These are phyloP conservation scores for Balaeniceps rex DNA, from an alignment of 2,113 vertebrate species.

Conservation along the genomic window DNA sequence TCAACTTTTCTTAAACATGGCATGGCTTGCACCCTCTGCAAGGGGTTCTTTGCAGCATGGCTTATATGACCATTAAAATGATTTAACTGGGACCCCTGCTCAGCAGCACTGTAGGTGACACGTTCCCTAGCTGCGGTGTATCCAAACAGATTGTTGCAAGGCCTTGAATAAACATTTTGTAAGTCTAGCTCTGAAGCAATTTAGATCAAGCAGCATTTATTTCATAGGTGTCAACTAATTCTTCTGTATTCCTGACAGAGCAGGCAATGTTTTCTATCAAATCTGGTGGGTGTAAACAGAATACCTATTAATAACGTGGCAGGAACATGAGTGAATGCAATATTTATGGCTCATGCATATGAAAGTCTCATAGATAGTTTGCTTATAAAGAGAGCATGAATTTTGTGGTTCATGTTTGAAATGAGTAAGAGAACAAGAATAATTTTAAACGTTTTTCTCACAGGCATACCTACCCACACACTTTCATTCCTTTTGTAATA, in stretches of 20 bases:
- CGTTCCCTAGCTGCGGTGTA: conserved; percentile 53
- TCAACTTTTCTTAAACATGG: neutral
- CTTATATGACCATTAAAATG: conserved; percentile 47
- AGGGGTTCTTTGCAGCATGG: neutral
- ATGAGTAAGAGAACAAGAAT: neutral
- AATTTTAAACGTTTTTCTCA: neutral
- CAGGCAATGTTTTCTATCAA: conserved; percentile 67
- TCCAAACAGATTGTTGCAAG: conserved; percentile 61
- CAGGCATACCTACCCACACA: neutral
- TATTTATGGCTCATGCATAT: conserved; percentile 53
- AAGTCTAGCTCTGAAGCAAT: conserved; percentile 51
- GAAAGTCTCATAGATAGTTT: neutral
- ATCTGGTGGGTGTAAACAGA: conserved; percentile 38
- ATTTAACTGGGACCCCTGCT: conserved; percentile 58
- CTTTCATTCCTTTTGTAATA: neutral
- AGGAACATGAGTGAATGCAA: conserved; percentile 24
- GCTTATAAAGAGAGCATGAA: neutral
- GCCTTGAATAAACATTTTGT: conserved; percentile 69
- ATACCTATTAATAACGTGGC: conserved; percentile 47
- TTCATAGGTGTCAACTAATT: conserved; percentile 60
- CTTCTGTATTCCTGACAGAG: conserved; percentile 34
- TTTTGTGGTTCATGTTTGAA: neutral
- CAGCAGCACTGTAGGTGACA: conserved; percentile 47
- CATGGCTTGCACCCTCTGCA: neutral
- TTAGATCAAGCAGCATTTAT: conserved; percentile 71